Conservation (phyloP, 2,797 vertebrate species). For the Eurystomus glaucurus region DNA sequence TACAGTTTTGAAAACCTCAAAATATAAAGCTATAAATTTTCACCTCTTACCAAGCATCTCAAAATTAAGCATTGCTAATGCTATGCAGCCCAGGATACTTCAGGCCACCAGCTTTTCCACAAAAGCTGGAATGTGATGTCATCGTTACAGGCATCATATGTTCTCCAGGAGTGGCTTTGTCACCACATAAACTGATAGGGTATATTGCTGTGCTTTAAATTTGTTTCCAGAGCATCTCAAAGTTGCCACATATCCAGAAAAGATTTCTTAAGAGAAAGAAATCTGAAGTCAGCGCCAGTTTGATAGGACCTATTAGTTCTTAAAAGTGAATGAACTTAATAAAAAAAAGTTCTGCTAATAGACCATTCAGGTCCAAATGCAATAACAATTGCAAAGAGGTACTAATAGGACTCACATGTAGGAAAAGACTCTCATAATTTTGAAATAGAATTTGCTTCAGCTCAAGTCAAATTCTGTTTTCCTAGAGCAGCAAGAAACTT, state of each 20-base stretch:
- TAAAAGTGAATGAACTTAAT: neutral
- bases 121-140: neutral
- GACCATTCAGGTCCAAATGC: neutral
- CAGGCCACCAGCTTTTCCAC: neutral
- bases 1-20: neutral
- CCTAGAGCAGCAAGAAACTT: neutral
- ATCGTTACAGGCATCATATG: neutral
- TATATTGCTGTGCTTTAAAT: neutral
- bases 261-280: neutral
- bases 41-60: neutral
- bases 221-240: neutral
- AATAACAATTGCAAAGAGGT: neutral
- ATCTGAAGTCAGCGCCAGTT: neutral
- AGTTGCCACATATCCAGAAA: neutral
- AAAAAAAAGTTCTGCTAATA: neutral
- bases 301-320: neutral
- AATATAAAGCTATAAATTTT: neutral
- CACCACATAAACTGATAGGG: neutral
- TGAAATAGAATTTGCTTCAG: neutral
- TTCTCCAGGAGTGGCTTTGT: neutral
- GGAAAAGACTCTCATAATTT: neutral
- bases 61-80: neutral
- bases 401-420: neutral
- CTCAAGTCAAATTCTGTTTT: neutral
- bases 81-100: neutral